These are phyloP conservation scores for Ceriagrion tenellum DNA, from an alignment of 2,888 invertebrate genomes.

Conservation along the genomic window DNA sequence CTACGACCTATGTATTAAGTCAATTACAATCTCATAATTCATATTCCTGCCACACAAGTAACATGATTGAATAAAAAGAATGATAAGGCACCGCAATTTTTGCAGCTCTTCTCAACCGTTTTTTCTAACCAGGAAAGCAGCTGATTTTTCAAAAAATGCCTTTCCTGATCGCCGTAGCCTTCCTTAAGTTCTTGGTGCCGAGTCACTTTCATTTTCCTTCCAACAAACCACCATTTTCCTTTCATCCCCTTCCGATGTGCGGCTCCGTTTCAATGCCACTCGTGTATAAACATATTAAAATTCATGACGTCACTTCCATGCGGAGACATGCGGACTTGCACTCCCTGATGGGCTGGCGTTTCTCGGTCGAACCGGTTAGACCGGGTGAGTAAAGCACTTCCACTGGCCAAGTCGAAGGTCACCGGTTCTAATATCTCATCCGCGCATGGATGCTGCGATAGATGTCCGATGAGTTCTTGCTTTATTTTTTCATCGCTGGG, in stretches of 20 bases:
- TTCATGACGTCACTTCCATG: slow-evolving; percentile 22
- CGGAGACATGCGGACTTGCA: not conserved
- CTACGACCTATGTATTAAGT: too few species aligned
- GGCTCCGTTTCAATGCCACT: not conserved
- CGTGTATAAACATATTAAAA: not conserved
- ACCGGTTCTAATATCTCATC: not conserved
- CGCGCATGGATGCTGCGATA: not conserved
- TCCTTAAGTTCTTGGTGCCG: too few species aligned
- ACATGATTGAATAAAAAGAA: too few species aligned
- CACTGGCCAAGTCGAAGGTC: not conserved
- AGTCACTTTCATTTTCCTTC: not conserved
- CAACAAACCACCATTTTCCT: not conserved
- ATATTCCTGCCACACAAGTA: too few species aligned
- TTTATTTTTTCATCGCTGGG: not conserved
- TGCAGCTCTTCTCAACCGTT: too few species aligned
- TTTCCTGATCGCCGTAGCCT: too few species aligned
- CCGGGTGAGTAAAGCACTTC: not conserved
- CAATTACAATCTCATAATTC: too few species aligned
- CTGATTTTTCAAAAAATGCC: too few species aligned
- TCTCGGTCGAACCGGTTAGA: not conserved
- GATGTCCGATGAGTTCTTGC: not conserved
- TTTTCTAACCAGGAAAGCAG: too few species aligned
- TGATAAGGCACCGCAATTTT: too few species aligned
- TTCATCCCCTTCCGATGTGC: not conserved
- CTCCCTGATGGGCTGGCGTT: not conserved